Evolutionary conservation across 2,888 invertebrate species (phyloP).

Genomic region (Rapana venosa): DNA sequence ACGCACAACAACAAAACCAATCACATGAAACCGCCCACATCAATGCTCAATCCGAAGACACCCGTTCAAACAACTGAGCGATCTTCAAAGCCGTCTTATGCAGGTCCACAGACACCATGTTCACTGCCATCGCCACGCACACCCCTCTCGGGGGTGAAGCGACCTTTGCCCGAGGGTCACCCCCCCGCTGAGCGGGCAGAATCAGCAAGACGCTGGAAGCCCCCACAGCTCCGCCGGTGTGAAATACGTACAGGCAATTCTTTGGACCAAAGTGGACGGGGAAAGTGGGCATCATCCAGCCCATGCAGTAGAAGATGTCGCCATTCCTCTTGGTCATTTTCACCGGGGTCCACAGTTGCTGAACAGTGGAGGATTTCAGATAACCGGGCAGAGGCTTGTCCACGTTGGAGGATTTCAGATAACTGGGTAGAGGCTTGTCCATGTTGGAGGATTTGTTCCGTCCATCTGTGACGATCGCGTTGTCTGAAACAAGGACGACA

Average conservation of each 20-base stretch:
- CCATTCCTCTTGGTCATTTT: conserved; percentile 53
- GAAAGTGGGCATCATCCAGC: conserved; percentile 78
- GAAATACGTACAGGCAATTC: conserved; percentile 74
- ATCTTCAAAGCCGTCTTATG: conserved; percentile 76
- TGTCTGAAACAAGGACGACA: background rate
- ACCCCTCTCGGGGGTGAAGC: conserved; percentile 76
- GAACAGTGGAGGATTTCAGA: conserved; percentile 75
- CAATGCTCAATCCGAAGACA: background rate
- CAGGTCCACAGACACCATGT: conserved; percentile 78
- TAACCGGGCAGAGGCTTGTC: conserved; percentile 36
- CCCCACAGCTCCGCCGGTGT: conserved; percentile 82
- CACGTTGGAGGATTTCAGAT: conserved; percentile 60
- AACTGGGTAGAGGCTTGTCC: conserved; percentile 32
- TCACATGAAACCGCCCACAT: background rate
- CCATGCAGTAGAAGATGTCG: conserved; percentile 78
- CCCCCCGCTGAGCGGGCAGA: conserved; percentile 67
- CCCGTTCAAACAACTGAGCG: conserved; percentile 75
- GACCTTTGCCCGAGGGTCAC: background rate
- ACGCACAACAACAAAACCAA: no score
- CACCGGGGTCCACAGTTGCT: conserved; percentile 77
- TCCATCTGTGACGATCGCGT: background rate
- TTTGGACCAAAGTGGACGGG: conserved; percentile 71
- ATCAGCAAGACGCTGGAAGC: conserved; percentile 80
- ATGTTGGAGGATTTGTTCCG: no score
- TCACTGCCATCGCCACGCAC: conserved; percentile 79